These are phyloP conservation scores for Jaculus jaculus DNA, from an alignment of 2,113 vertebrate genomes.

Conservation along the genomic window DNA sequence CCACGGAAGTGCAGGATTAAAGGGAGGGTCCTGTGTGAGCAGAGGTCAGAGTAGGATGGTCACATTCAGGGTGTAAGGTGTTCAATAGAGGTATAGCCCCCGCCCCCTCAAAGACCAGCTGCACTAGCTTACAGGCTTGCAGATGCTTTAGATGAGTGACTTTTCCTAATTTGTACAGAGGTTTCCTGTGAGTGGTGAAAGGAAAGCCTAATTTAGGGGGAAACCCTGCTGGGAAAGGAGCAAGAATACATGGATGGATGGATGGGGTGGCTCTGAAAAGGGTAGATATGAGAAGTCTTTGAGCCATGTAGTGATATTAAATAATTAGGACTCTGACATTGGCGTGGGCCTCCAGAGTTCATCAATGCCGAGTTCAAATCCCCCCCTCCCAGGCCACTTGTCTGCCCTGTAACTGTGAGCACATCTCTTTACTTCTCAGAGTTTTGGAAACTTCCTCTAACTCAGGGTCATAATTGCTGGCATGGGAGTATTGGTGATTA, in stretches of 20 bases:
- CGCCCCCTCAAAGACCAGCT: no score
- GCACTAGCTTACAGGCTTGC: fast-evolving
- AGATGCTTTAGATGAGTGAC: background rate
- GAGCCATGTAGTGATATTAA: fast-evolving
- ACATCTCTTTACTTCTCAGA: background rate
- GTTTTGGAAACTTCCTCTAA: background rate
- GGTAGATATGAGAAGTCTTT: background rate
- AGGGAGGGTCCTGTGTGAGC: fast-evolving
- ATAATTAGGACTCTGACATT: background rate
- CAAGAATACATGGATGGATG: background rate
- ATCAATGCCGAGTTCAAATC: background rate
- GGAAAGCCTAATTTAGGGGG: background rate
- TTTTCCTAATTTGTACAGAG: background rate
- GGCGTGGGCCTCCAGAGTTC: no score
- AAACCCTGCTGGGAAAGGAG: background rate
- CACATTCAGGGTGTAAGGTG: background rate
- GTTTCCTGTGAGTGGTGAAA: background rate
- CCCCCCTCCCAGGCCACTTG: background rate
- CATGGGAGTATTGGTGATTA: background rate
- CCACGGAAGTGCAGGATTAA: fast-evolving
- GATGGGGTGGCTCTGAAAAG: background rate
- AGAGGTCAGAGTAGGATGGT: background rate
- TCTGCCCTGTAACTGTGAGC: background rate
- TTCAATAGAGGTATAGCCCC: no score
- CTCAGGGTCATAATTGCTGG: background rate